phyloP scores from a whole-genome alignment of 2,888 invertebrate species.

The Hemithea aestivaria region DNA sequence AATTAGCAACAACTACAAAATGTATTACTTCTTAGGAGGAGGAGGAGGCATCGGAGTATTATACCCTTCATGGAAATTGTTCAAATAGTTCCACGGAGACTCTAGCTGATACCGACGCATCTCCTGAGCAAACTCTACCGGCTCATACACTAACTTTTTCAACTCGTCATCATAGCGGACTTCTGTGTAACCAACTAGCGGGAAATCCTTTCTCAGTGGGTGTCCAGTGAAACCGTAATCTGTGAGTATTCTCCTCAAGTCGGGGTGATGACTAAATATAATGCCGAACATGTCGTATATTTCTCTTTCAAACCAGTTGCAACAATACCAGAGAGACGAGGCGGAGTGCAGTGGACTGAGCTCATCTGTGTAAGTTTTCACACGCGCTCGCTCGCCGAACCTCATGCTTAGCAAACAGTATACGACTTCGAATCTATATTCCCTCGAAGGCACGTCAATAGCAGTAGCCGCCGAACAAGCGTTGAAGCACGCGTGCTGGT shows the following conservation, averaged over 20 bases:
- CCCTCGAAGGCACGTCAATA: conserved; percentile 61
- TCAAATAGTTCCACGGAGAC: conserved; percentile 63
- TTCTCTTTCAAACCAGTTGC: conserved; percentile 58
- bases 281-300: conserved; percentile 68
- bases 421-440: conserved; percentile 58
- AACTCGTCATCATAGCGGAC: conserved; percentile 67
- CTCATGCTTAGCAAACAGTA: conserved; percentile 56
- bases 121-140: conserved; percentile 63
- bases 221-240: conserved; percentile 70
- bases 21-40: no score
- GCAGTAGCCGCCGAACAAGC: conserved; percentile 54
- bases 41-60: conserved; percentile 34
- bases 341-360: conserved; percentile 60
- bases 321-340: conserved; percentile 44
- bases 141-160: conserved; percentile 68
- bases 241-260: conserved; percentile 62
- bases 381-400: conserved; percentile 43
- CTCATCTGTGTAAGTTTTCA: conserved; percentile 69
- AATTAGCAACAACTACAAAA: no score
- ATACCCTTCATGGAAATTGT: conserved; percentile 59
- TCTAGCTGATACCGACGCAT: conserved; percentile 47
- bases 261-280: conserved; percentile 64
- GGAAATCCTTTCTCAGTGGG: conserved; percentile 68
- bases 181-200: conserved; percentile 62
- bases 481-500: conserved; percentile 63